These are phyloP conservation scores for Denticeps clupeoides DNA, from an alignment of 2,797 vertebrate genomes.

Conservation along the genomic window DNA sequence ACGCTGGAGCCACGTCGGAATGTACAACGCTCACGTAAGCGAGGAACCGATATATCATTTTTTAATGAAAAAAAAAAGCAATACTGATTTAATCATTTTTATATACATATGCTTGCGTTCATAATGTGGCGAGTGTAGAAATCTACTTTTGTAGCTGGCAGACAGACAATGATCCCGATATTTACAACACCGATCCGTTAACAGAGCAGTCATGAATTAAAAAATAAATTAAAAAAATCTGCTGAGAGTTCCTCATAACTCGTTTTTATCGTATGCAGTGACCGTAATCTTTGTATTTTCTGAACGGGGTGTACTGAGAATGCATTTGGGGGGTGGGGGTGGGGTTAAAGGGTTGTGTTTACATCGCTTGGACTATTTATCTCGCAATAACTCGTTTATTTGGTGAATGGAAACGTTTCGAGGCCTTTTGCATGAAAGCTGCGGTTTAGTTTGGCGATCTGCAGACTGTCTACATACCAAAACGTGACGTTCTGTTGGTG, in stretches of 20 bases:
- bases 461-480: slow-evolving; percentile 36
- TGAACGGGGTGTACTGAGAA: too few relatives aligned
- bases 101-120: neutral
- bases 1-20: too few relatives aligned
- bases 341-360: slow-evolving; percentile 34
- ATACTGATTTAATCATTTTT: slow-evolving; percentile 1
- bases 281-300: too few relatives aligned
- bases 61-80: slow-evolving; percentile 4
- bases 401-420: slow-evolving; percentile 25
- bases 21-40: too few relatives aligned
- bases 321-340: too few relatives aligned
- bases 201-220: too few relatives aligned
- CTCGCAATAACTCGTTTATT: slow-evolving; percentile 37
- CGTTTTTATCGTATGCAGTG: too few relatives aligned
- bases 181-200: too few relatives aligned
- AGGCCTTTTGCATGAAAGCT: slow-evolving; percentile 28
- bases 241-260: too few relatives aligned
- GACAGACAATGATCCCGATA: slow-evolving; percentile 16
- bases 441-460: slow-evolving; percentile 25
- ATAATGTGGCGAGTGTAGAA: neutral
- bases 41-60: slow-evolving; percentile 3
- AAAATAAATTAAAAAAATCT: too few relatives aligned
- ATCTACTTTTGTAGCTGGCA: neutral
- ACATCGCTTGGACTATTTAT: slow-evolving; percentile 49
- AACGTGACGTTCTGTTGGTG: slow-evolving; percentile 32